phyloP scores from a whole-genome alignment of 2,113 vertebrate species.

The Tautogolabrus adspersus region DNA sequence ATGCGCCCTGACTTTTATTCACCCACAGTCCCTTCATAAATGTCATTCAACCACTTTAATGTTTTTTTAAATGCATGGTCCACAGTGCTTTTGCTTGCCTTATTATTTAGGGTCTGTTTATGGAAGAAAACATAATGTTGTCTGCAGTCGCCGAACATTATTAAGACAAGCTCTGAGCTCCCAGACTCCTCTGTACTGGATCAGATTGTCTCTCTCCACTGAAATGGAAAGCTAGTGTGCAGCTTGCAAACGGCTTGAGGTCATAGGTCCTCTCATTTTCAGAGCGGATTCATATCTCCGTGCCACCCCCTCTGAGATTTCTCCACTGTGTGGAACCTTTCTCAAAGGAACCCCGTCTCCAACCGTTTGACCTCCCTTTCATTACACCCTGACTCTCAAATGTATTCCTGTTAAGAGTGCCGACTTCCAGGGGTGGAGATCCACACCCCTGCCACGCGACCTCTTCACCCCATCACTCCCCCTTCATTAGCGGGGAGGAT shows the following conservation, averaged over 20 bases:
- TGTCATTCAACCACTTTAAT: not conserved
- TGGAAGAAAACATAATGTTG: not conserved
- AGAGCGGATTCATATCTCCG: conserved; percentile 52
- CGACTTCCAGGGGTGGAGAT: conserved; percentile 17
- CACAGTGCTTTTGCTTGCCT: not conserved
- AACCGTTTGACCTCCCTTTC: conserved; percentile 66
- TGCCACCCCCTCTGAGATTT: conserved; percentile 36
- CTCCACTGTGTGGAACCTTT: conserved; percentile 20
- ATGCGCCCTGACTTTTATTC: too few relatives aligned
- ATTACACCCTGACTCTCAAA: conserved; percentile 55
- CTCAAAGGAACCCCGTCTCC: conserved; percentile 36
- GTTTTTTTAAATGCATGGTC: not conserved
- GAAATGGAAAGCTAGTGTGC: not conserved
- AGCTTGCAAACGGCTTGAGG: conserved; percentile 3
- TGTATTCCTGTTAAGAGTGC: conserved; percentile 34
- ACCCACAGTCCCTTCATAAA: not conserved
- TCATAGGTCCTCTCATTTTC: conserved; percentile 65
- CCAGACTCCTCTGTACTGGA: not conserved
- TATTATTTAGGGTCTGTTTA: not conserved
- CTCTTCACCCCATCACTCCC: conserved; percentile 43
- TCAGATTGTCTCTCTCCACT: not conserved
- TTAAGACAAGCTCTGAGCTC: not conserved
- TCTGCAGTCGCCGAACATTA: not conserved
- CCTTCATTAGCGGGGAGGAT: conserved; percentile 40
- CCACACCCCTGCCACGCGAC: conserved; percentile 31